Evolutionary conservation across 64 coral and sea anemone species (phyloP).

Genomic region (Montipora efflorescens): DNA sequence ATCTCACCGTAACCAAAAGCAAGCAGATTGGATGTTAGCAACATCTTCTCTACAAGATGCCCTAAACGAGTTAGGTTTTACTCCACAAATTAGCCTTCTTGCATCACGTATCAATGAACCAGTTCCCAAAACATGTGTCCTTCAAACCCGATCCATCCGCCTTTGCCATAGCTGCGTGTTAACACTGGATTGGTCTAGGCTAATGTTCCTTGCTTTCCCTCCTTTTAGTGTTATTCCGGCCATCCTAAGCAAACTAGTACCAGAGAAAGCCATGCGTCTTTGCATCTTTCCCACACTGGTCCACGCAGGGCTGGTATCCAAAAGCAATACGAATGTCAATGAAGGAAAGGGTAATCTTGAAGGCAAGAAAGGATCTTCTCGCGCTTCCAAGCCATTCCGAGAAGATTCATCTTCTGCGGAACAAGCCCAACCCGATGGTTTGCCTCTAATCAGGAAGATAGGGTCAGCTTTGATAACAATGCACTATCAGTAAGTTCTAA

Average conservation of each 20-base stretch:
- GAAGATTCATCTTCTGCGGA: background rate
- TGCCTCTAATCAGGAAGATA: conserved; percentile 17
- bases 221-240: conserved; percentile 1
- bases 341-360: background rate
- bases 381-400: background rate
- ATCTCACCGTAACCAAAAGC: too few relatives aligned
- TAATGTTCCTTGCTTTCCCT: too few relatives aligned
- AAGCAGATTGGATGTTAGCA: too few relatives aligned
- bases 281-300: conserved; percentile 15
- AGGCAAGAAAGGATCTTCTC: background rate
- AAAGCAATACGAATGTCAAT: conserved; percentile 43
- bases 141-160: too few relatives aligned
- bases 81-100: too few relatives aligned
- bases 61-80: too few relatives aligned
- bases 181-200: too few relatives aligned
- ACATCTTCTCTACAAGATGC: too few relatives aligned
- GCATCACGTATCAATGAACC: too few relatives aligned
- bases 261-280: conserved; percentile 5
- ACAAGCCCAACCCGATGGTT: conserved; percentile 19
- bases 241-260: background rate
- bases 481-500: background rate
- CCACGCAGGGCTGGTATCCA: conserved; percentile 38
- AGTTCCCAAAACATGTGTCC: too few relatives aligned
- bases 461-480: background rate
- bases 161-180: too few relatives aligned